These are phyloP conservation scores for Sphecodes monilicornis DNA, from an alignment of 2,888 invertebrate genomes.

Conservation along the genomic window DNA sequence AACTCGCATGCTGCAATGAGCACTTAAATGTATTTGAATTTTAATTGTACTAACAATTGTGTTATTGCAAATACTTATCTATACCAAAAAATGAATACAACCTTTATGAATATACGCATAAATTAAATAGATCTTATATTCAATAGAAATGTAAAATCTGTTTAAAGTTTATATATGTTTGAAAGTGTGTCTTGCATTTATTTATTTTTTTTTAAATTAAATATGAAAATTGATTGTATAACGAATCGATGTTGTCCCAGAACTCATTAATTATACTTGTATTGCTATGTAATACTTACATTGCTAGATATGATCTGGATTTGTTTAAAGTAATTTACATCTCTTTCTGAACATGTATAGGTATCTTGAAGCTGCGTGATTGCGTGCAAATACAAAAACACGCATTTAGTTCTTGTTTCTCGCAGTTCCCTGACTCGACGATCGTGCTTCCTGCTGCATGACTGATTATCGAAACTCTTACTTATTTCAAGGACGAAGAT, in stretches of 20 bases:
- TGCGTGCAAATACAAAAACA: slow-evolving; percentile 25
- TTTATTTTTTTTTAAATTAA: too few species aligned
- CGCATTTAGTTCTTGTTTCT: slow-evolving; percentile 33
- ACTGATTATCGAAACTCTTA: slow-evolving; percentile 46
- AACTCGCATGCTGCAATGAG: too few species aligned
- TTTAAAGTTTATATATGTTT: too few species aligned
- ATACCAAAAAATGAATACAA: too few species aligned
- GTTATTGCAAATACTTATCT: too few species aligned
- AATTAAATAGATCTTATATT: too few species aligned
- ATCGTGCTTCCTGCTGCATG: slow-evolving; percentile 43
- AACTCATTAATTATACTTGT: neutral
- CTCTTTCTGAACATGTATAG: neutral
- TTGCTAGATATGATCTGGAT: neutral
- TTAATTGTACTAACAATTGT: too few species aligned
- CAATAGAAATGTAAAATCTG: too few species aligned
- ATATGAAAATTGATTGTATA: too few species aligned
- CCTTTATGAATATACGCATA: too few species aligned
- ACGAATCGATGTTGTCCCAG: neutral
- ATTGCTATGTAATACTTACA: neutral
- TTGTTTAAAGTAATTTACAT: neutral
- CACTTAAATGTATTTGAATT: too few species aligned
- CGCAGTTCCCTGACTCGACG: slow-evolving; percentile 15
- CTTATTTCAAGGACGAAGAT: slow-evolving; percentile 60
- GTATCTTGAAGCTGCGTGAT: neutral
- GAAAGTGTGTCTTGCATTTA: too few species aligned